Base-by-base conservation (phyloP, 2,888 invertebrate species). In the Onchidella celtica region DNA sequence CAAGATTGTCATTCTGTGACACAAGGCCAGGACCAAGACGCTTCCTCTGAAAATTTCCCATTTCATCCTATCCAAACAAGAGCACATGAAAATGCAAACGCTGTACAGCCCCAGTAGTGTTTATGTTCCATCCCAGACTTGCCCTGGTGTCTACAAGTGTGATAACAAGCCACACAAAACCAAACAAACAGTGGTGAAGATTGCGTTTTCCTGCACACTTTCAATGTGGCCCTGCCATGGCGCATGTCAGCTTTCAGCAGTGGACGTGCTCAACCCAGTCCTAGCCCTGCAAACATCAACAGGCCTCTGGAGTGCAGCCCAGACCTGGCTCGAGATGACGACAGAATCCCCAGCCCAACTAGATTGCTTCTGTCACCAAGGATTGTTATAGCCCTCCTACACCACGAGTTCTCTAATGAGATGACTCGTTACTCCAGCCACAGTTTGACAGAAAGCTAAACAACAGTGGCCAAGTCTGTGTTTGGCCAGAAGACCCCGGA, bases 311-410 rank as follows among this genome's bases (percentile, higher is more conserved):
- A 55, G 66, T 36, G 36, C 79, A 73, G 57, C 55, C 57, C n/a
- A 17, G 6, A 27, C 11, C 57, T 24, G 66, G 47, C 68, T 29
- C 24, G 59, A n/a, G n/a, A 55, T 36, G 72, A 73, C 73, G 57
- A 66, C 79, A 73, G 14, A 32, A n/a, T 9, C 55, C 66, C 27
- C 38, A 34, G 65, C 63, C 29, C 34, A 24, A 66, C 79, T 70
- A 73, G 79, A 79, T 79, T 24, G 73, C 66, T 79, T 79, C 79
- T 79, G 79, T 79, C 79, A 73, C 79, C 79, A 73, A 21, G 57
- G 72, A 79, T 79, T 79, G 79, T 79, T 79, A 79, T 79, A 73
- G 73, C 55, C 66, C 55, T 32, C 47, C 78, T 3, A 17, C n/a
- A 14, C n/a, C 63, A 34, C 63, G 29, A 14, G 38, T 38, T 55